These are phyloP conservation scores for Leptopilina boulardi DNA, from an alignment of 1,140 invertebrate species.

Conservation along the genomic window DNA sequence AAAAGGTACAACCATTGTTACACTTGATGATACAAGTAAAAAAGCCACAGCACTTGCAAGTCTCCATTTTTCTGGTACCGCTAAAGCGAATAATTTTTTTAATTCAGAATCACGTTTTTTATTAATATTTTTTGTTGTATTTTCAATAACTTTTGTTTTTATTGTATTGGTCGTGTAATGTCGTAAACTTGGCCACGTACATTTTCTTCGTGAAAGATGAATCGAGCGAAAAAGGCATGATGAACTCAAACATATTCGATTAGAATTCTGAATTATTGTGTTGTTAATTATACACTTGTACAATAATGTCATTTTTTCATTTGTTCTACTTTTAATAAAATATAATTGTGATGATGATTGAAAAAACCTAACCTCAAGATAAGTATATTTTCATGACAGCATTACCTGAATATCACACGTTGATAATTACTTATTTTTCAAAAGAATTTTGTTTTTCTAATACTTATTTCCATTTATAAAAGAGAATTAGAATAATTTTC, in stretches of 20 bases:
- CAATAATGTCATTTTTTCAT: slow-evolving; percentile 48
- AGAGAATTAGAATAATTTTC: no score
- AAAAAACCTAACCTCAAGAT: neutral
- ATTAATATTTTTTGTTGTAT: slow-evolving; percentile 13
- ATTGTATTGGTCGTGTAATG: slow-evolving; percentile 29
- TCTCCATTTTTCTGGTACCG: slow-evolving; percentile 85
- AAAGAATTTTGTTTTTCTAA: neutral
- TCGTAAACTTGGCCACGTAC: slow-evolving; percentile 35
- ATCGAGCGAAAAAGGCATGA: slow-evolving; percentile 33
- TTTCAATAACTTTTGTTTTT: slow-evolving; percentile 17
- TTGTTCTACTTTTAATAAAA: neutral
- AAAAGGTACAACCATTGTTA: slow-evolving; percentile 96
- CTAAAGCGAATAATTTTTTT: slow-evolving; percentile 79
- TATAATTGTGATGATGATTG: neutral
- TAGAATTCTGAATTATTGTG: slow-evolving; percentile 32
- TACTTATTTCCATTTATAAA: neutral
- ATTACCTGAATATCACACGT: slow-evolving; percentile 33
- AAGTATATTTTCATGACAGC: neutral
- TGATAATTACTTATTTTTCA: neutral
- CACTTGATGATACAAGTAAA: slow-evolving; percentile 89
- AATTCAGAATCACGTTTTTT: slow-evolving; percentile 78
- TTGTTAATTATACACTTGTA: slow-evolving; percentile 44
- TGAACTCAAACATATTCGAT: slow-evolving; percentile 19
- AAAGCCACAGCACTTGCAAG: slow-evolving; percentile 86
- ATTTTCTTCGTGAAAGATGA: slow-evolving; percentile 38